phyloP scores from a whole-genome alignment of 2,113 vertebrate genomes.

The Seriola aureovittata region DNA sequence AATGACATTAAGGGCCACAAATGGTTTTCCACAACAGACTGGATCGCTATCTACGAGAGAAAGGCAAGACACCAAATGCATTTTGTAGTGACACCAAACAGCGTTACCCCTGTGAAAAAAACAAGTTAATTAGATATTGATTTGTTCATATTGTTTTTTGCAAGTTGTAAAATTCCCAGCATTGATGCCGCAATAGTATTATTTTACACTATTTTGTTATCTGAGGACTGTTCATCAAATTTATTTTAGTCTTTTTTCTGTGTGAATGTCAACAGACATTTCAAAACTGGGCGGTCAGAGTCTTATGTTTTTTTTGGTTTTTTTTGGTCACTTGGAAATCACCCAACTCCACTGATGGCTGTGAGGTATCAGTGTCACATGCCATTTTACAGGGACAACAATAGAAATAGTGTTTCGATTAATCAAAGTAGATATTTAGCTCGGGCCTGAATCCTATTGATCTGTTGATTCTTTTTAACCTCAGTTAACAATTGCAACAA shows the following conservation, averaged over 20 bases:
- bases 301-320: neutral
- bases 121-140: conserved; percentile 54
- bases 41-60: conserved; percentile 99
- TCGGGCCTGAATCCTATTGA: conserved; percentile 19
- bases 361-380: conserved; percentile 6
- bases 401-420: conserved; percentile 49
- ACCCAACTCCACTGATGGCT: conserved; percentile 32
- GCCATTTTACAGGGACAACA: conserved; percentile 36
- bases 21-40: conserved; percentile 99
- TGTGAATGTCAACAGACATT: neutral
- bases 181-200: conserved; percentile 10
- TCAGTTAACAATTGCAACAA: neutral
- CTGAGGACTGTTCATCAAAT: neutral
- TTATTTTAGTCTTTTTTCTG: neutral
- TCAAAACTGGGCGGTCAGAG: conserved; percentile 16
- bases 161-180: neutral
- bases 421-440: conserved; percentile 53
- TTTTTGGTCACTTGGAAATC: conserved; percentile 38
- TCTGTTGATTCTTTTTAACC: conserved; percentile 29
- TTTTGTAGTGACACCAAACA: conserved; percentile 9
- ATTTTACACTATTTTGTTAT: conserved; percentile 11
- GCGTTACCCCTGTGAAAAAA: conserved; percentile 1
- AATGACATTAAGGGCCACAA: conserved; percentile 99
- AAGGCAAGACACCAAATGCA: conserved; percentile 86
- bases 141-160: conserved; percentile 29